phyloP scores from a whole-genome alignment of 2,113 vertebrate genomes.

The Macrotus californicus region DNA sequence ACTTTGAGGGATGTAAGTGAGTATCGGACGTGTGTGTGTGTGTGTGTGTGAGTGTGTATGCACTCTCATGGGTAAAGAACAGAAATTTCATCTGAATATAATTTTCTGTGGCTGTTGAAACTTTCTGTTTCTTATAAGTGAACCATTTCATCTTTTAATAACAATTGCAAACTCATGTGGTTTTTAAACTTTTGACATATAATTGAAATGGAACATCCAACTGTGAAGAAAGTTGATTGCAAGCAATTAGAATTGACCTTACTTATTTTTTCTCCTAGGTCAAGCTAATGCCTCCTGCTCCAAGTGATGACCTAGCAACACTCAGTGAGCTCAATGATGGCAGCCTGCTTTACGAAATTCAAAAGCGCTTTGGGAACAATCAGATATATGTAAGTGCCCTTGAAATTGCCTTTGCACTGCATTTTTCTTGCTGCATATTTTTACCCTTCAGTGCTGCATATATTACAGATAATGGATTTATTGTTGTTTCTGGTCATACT shows the following conservation, averaged over 20 bases:
- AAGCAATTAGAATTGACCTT: slow-evolving; percentile 18
- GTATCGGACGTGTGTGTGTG: accelerated
- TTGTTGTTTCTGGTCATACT: accelerated
- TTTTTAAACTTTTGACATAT: not conserved
- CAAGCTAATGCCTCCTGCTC: slow-evolving; percentile 93
- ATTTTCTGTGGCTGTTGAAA: not conserved
- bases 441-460: not conserved
- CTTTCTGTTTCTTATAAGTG: not conserved
- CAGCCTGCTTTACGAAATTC: slow-evolving; percentile 98
- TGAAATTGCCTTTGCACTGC: accelerated
- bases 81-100: not conserved
- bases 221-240: not conserved
- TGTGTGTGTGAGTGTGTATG: accelerated
- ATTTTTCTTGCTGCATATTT: not conserved
- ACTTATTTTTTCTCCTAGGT: slow-evolving; percentile 80
- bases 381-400: slow-evolving; percentile 92
- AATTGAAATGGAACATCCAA: not conserved
- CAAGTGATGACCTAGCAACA: slow-evolving; percentile 94
- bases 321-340: slow-evolving; percentile 93
- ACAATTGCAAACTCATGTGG: not conserved
- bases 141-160: not conserved
- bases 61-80: accelerated
- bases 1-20: not conserved
- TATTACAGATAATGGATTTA: not conserved
- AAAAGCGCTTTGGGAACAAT: slow-evolving; percentile 94